Base-by-base conservation (phyloP, 2,113 vertebrate species). In the Poicephalus gulielmi region DNA sequence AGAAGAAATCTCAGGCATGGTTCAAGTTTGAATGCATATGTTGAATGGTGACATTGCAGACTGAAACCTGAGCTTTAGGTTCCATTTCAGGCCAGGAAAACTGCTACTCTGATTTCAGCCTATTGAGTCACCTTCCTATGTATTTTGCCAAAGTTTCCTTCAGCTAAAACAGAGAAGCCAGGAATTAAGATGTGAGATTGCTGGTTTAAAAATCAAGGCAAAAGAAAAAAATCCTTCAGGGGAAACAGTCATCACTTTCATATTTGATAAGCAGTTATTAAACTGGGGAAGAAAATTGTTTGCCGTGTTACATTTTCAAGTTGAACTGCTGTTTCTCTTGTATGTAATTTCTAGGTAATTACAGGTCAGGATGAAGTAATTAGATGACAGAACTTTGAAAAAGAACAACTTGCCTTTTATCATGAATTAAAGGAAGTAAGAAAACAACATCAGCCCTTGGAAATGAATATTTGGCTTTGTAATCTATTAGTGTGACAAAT, bases 1-100 rank as follows among this genome's bases (percentile, higher is more conserved):
- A 25, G 14, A 52, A 50, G 55, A 80, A 95, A 92, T 90, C 76
- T 92, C 64, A 47, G 79, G 27, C 80, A 33, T 27, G 64, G 64
- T 77, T 92, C 28, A 63, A 27, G n/a, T 90, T 70, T 70, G 80
- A 86, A 69, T 86, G 78, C 46, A 13, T 92, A 70, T 1, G 2
- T 91, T 73, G 52, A 75, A 69, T 79, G 43, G 88, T 87, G 83
- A 70, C 88, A 89, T 43, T 71, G 84, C 83, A 83, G 84, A 77
- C 41, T 87, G 96, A 95, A 97, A 96, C 83, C 19, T 46, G 95
- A 96, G 62, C 91, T 96, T 49, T 46, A 79, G 52, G 28, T 94
- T 95, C 96, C 92, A 94, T 96, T 97, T 97, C 23, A 14, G 86
- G 91, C 49, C 44, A 76, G 86, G 80, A 94, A 85, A 90, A 62